phyloP scores from a whole-genome alignment of 2,888 invertebrate genomes.

The Tanytarsus gracilentus region DNA sequence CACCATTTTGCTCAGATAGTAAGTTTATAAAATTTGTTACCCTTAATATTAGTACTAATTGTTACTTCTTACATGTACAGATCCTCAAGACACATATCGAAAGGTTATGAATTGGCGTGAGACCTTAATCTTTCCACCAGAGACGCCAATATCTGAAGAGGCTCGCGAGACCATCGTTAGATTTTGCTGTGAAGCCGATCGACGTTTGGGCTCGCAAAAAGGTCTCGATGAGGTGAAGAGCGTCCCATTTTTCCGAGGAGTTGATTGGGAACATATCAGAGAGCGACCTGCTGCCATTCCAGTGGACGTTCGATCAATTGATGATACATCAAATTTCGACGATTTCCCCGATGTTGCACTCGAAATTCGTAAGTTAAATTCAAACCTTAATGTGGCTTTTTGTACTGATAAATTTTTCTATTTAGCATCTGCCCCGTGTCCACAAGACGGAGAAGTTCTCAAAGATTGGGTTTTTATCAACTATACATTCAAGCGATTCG shows the following conservation, averaged over 20 bases:
- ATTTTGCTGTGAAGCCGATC: slow-evolving; percentile 95
- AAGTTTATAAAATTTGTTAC: slow-evolving; percentile 51
- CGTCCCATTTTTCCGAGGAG: slow-evolving; percentile 89
- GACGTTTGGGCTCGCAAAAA: slow-evolving; percentile 79
- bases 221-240: slow-evolving; percentile 90
- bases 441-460: slow-evolving; percentile 82
- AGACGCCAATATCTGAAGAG: slow-evolving; percentile 97
- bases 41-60: background rate
- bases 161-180: slow-evolving; percentile 90
- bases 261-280: slow-evolving; percentile 98
- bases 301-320: slow-evolving; percentile 96
- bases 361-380: slow-evolving; percentile 82
- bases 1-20: slow-evolving; percentile 97
- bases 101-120: slow-evolving; percentile 99
- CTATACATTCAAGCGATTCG: slow-evolving; percentile 99
- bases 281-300: slow-evolving; percentile 97
- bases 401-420: slow-evolving; percentile 32
- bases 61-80: background rate
- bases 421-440: slow-evolving; percentile 66
- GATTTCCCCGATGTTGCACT: slow-evolving; percentile 99
- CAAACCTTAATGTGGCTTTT: slow-evolving; percentile 8
- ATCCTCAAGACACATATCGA: slow-evolving; percentile 45
- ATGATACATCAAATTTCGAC: slow-evolving; percentile 99
- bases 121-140: slow-evolving; percentile 95
- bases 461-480: slow-evolving; percentile 99